Evolutionary conservation across 2,113 vertebrate species (phyloP), one percentile per base, ranked within the genome.

Genomic region (Apteryx owenii): DNA sequence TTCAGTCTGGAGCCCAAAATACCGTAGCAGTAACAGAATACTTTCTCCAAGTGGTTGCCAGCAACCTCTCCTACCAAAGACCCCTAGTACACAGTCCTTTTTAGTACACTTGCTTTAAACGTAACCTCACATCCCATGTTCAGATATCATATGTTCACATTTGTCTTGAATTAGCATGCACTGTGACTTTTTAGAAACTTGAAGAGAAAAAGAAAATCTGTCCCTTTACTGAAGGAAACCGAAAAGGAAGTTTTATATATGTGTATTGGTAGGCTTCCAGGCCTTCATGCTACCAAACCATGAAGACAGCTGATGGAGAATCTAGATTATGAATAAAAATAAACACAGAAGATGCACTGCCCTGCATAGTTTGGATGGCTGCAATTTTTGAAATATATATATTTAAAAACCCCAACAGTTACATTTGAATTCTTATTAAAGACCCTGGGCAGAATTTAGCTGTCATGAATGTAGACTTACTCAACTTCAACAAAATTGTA

Each of bases 301-400:
- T 44, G 44, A 93, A 68, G 94, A 96, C 94, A 97, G 94, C 96
- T 95, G 95, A 95, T 82, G 64, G 40, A 79, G 84, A 91, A 68
- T 68, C 89, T 95, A 79, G 75, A 82, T 92, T 50, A 82, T 73
- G 61, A 75, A 83, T 88, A 94, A 97, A 97, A 94, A 95, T 94
- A 96, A 96, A 51, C 77, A 56, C 36, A 68, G 65, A 75, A 97
- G 82, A 94, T 90, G 88, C 42, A 40, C 84, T 93, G 86, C 75
- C 76, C 91, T 78, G 71, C 84, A 88, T 93, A 82, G 70, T 85
- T 93, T 68, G 56, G 60, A 95, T 95, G 86, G 77, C 64, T 95
- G 60, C 16, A 33, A 5, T 71, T 92, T 93, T 89, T 85, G 14
- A 88, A 88, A 65, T 25, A 81, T 3, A 2, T 86, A 2, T 86